Conservation (phyloP, 2,113 vertebrate genomes). For the Pelecanus crispus region DNA sequence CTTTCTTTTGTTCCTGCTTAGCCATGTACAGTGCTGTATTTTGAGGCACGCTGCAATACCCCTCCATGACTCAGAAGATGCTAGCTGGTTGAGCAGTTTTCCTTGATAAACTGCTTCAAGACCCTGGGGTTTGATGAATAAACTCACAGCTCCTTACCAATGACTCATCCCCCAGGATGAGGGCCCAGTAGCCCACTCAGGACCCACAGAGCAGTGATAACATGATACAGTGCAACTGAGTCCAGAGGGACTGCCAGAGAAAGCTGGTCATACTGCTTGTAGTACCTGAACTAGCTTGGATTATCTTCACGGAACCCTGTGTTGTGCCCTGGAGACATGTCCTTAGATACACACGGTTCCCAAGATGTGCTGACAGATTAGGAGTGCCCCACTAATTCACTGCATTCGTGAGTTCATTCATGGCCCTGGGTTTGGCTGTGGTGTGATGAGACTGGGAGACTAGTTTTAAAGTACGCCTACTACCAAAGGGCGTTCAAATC, state of each 20-base stretch:
- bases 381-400: neutral
- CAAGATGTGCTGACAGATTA: neutral
- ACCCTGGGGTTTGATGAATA: neutral
- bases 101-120: neutral
- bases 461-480: neutral
- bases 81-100: neutral
- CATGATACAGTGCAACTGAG: neutral
- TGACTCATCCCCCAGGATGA: neutral
- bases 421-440: neutral
- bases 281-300: neutral
- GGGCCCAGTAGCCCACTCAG: neutral
- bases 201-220: neutral
- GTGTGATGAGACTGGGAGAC: neutral
- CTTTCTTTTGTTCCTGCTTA: neutral
- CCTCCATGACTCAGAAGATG: neutral
- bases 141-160: neutral
- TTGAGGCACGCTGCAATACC: neutral
- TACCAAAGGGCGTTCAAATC: neutral
- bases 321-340: neutral
- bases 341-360: neutral
- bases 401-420: neutral
- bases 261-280: neutral
- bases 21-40: accelerated
- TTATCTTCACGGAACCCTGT: neutral
- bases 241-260: neutral